Evolutionary conservation across 2,113 vertebrate genomes (phyloP), one percentile per base, ranked within the genome.

Genomic region (Columba livia): DNA sequence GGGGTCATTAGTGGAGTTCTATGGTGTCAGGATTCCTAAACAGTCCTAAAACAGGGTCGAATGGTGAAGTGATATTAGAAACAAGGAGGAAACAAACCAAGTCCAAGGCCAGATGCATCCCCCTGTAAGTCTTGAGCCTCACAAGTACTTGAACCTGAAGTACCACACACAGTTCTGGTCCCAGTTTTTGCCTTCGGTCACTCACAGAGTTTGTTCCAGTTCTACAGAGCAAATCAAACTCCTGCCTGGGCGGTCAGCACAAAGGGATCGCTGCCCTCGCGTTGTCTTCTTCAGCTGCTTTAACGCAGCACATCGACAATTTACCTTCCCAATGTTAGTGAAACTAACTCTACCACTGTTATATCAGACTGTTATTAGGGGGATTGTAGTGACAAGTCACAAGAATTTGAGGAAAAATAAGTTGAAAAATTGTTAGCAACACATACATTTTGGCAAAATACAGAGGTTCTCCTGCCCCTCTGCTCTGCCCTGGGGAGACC

Each of bases 221-320:
- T 72, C 36, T 36, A 21, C 53, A 53, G 74, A 6, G 25, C 65
- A 84, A 80, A 79, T 11, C 4, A 29, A 93, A 72, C 48, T 79
- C 70, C 89, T 42, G 74, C 79, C 74, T 31, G 28, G 48, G 29
- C 61, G 57, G 38, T 10, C 66, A 70, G 10, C 29, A 26, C 61
- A 13, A n/a, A 48, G 1, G 1, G 15, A 64, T 11, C 4, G 0
- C 53, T 28, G 14, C 2, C 66, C 44, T 51, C 10, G 3, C 26
- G 25, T 11, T 10, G 36, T 6, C 51, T 14, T 16, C 93, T 40
- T 17, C 15, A 5, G 32, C 9, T 47, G 15, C 38, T 87, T 57
- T 10, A 84, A 34, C 69, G 20, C 36, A 40, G 16, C 7, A 1
- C 1, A 48, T 3, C 4, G 3, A 60, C 50, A 61, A 15, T 15